Percentiles rank a stretch among this genome's conserved stretches.
These are phyloP conservation scores for Pentamera pediparva DNA, from an alignment of 53 echinoderm and acorn worm genomes.

Conservation along the genomic window DNA sequence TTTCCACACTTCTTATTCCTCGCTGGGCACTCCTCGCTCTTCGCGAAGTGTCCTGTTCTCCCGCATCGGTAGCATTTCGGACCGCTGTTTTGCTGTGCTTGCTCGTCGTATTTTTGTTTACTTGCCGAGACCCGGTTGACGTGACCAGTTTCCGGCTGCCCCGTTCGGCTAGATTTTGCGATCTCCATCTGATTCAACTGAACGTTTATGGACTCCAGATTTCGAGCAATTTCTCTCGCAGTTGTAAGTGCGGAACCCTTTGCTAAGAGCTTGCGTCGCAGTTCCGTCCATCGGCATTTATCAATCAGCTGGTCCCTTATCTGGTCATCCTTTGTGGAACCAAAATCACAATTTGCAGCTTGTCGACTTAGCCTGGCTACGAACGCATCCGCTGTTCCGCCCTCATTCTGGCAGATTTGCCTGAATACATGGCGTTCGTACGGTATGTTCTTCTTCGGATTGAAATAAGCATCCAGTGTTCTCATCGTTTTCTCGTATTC, in stretches of 20 bases:
- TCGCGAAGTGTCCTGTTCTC: conserved; percentile 18
- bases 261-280: not conserved
- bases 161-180: not conserved
- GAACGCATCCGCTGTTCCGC: conserved; percentile 11
- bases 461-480: conserved; percentile 30
- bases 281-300: conserved; percentile 30
- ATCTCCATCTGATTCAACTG: not conserved
- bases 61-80: conserved; percentile 26
- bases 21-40: conserved; percentile 29
- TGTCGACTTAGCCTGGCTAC: conserved; percentile 23
- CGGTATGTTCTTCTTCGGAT: conserved; percentile 19
- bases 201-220: not conserved
- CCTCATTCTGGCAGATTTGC: conserved; percentile 26
- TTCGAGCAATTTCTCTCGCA: not conserved
- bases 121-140: not conserved
- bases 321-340: not conserved
- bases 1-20: conserved; percentile 25
- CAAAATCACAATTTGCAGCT: conserved; percentile 31
- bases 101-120: not conserved
- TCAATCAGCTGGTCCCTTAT: conserved; percentile 40
- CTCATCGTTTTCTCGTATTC: conserved; percentile 17
- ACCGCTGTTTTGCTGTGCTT: not conserved
- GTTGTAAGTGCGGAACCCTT: not conserved
- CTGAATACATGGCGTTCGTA: conserved; percentile 36
- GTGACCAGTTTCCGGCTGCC: not conserved